Conservation (phyloP, 2,113 vertebrate genomes). For the Corythaeola cristata region DNA sequence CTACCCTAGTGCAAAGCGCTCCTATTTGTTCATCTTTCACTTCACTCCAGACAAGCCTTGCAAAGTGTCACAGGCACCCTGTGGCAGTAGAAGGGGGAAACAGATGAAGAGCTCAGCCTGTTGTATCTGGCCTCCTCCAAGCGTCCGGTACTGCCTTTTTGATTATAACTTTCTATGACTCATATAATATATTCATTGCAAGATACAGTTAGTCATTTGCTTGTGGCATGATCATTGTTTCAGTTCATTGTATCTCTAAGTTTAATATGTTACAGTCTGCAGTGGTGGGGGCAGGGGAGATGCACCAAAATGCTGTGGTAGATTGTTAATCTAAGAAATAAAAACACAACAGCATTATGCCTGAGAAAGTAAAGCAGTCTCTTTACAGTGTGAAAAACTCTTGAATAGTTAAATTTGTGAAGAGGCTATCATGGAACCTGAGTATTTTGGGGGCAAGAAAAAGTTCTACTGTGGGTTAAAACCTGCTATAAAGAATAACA, state of each 20-base stretch:
- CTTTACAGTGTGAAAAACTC: not conserved
- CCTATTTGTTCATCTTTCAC: not conserved
- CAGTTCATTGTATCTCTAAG: not conserved
- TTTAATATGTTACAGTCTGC: not conserved
- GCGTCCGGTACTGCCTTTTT: not conserved
- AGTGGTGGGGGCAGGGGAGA: too few relatives aligned
- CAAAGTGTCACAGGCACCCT: not conserved
- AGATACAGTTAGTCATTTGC: slow-evolving; percentile 10
- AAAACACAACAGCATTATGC: not conserved
- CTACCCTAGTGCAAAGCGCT: not conserved
- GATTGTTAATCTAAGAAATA: not conserved
- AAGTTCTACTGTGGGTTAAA: not conserved
- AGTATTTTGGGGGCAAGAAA: not conserved
- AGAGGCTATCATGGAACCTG: not conserved
- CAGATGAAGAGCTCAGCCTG: not conserved
- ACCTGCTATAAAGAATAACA: not conserved
- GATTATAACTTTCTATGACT: not conserved
- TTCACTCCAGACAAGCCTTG: not conserved
- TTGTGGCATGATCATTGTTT: slow-evolving; percentile 3
- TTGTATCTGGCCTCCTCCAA: not conserved
- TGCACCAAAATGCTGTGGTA: not conserved
- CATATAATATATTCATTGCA: not conserved
- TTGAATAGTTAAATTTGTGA: not conserved
- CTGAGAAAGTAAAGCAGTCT: not conserved
- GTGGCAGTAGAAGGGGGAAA: not conserved